phyloP scores from a whole-genome alignment of 2,797 vertebrate genomes.

The Anomalospiza imberbis region DNA sequence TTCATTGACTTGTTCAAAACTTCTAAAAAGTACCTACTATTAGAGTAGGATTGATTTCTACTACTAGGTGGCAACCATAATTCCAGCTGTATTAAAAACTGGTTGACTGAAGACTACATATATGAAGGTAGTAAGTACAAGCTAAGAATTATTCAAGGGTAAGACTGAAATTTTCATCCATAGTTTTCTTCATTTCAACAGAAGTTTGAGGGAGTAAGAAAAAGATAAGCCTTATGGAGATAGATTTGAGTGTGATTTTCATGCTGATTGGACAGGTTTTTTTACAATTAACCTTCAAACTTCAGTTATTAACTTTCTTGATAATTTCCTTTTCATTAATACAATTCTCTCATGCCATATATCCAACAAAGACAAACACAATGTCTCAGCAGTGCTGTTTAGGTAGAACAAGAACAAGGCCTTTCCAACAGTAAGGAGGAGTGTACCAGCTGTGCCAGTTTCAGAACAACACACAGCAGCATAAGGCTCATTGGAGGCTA shows the following conservation, averaged over 20 bases:
- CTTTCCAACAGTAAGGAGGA: background rate
- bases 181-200: background rate
- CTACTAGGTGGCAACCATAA: background rate
- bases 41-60: background rate
- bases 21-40: background rate
- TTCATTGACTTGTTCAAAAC: background rate
- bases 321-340: background rate
- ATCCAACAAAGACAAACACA: background rate
- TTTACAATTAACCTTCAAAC: background rate
- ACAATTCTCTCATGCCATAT: background rate
- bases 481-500: background rate
- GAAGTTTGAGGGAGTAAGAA: background rate
- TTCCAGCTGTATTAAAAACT: background rate
- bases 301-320: background rate
- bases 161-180: background rate
- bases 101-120: background rate
- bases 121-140: background rate
- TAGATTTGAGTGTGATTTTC: background rate
- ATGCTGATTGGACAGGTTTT: rapidly evolving
- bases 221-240: background rate
- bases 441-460: background rate
- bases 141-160: background rate
- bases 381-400: rapidly evolving
- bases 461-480: background rate
- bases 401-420: background rate